Conservation (phyloP, 2,113 vertebrate genomes). For the Taxidea taxus region DNA sequence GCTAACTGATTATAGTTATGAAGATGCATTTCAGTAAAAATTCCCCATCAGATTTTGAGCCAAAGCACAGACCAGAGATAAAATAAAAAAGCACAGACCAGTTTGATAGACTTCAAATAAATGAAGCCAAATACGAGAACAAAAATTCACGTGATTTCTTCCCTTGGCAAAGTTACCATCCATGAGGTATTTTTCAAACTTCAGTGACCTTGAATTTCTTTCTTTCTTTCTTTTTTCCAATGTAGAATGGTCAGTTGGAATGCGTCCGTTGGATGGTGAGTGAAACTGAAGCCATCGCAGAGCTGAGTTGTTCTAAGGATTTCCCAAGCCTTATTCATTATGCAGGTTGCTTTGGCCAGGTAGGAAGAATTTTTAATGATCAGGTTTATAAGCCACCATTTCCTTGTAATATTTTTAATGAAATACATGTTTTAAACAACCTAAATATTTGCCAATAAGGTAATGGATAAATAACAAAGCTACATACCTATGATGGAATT, state of each 20-base stretch:
- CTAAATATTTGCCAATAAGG: not conserved
- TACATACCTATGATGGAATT: not conserved
- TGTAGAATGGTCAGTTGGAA: slow-evolving; percentile 95
- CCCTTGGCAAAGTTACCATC: not conserved
- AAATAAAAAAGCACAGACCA: not conserved
- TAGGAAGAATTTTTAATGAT: slow-evolving; percentile 75
- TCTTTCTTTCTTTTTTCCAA: not conserved
- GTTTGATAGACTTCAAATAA: not conserved
- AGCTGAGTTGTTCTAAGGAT: slow-evolving; percentile 95
- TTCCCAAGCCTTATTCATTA: slow-evolving; percentile 98
- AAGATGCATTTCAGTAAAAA: not conserved
- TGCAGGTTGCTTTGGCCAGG: slow-evolving; percentile 95
- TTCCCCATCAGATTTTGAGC: not conserved
- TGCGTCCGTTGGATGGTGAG: slow-evolving; percentile 99
- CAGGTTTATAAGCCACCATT: not conserved
- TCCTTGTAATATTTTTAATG: not conserved
- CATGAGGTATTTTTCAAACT: slow-evolving; percentile 2
- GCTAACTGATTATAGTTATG: not conserved
- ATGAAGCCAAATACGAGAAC: not conserved
- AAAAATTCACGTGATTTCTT: not conserved
- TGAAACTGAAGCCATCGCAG: slow-evolving; percentile 98
- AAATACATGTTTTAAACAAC: not conserved
- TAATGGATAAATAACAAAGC: not conserved
- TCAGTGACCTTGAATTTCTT: slow-evolving; percentile 3
- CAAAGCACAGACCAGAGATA: not conserved